Base-by-base conservation (phyloP, 2,797 vertebrate species). In the Parotocinclus haroldoi region DNA sequence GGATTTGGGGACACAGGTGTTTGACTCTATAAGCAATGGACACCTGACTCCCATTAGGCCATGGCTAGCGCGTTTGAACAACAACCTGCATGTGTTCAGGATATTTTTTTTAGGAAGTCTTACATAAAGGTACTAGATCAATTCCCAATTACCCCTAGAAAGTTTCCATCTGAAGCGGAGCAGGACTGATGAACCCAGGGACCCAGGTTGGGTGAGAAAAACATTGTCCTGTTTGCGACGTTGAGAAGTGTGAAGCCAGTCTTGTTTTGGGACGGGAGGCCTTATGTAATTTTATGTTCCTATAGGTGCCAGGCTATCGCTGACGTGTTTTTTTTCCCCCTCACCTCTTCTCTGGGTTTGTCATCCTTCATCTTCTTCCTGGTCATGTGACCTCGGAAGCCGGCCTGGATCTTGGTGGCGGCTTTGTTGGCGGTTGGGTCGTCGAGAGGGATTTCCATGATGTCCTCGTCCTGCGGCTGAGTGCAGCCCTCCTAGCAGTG, bases 331-430 rank as follows among this genome's bases (percentile, higher is more conserved):
- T 27, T 27, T 27, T 27, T 27, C 5, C 5, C n/a, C 83, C 91
- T 94, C 74, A 95, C 87, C 83, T 95, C 94, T 85, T 95, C 94
- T n/a, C 92, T 83, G 3, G 94, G 90, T 81, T 98, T 95, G 86
- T 93, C 94, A 63, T 95, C 94, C 88, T 98, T 98, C 89, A 98
- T 96, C 95, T 99, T 99, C 95, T 99, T 99, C 75, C 95, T 89
- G 75, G 96, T 98, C 96, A 99, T 99, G 85, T 99, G 96, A 72
- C 96, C 96, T 10, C 96, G 94, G 83, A 99, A 98, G 79, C 96
- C 95, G 3, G 96, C 96, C 86, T 99, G 96, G 89, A 99, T 99
- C 85, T 98, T 98, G 82, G 96, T 93, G 0, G 96, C 96, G 0
- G 96, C 96, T 27, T 96, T 95, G 65, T 99, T 99, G 80, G 96